Percentiles rank a stretch among this genome's conserved stretches.
phyloP scores from a whole-genome alignment of 2,797 vertebrate species.

The Xenops minutus region DNA sequence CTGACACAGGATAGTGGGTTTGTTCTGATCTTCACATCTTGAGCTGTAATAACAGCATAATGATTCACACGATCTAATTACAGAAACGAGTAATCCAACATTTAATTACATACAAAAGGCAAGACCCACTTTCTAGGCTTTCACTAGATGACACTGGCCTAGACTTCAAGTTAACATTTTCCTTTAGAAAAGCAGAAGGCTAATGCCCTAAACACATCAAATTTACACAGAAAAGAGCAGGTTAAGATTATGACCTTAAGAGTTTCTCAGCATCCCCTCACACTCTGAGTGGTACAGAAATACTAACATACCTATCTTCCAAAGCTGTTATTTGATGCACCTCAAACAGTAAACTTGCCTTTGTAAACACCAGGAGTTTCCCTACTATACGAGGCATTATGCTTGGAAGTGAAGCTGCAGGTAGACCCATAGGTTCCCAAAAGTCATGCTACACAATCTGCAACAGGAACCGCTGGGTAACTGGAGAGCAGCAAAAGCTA shows the following conservation, averaged over 20 bases:
- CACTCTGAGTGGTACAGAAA: background rate
- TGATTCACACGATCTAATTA: background rate
- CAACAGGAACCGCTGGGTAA: background rate
- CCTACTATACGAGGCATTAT: background rate
- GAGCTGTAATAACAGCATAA: background rate
- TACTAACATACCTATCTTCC: background rate
- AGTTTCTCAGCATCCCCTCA: background rate
- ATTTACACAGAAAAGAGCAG: background rate
- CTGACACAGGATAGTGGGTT: background rate
- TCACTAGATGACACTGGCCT: background rate
- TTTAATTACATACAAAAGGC: background rate
- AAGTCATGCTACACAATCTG: background rate
- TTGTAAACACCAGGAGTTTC: background rate
- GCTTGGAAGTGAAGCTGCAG: background rate
- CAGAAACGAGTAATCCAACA: background rate
- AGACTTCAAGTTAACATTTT: background rate
- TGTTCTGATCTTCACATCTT: background rate
- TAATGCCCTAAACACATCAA: background rate
- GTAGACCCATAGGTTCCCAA: background rate
- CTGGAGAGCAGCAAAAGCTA: background rate
- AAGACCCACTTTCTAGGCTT: background rate
- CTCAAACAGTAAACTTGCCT: background rate
- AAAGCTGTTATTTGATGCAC: background rate
- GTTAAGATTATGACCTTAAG: background rate
- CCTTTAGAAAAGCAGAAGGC: background rate